Percentiles rank a stretch among this genome's conserved stretches.
phyloP scores from a whole-genome alignment of 2,888 invertebrate genomes.

The Drosophila recens region DNA sequence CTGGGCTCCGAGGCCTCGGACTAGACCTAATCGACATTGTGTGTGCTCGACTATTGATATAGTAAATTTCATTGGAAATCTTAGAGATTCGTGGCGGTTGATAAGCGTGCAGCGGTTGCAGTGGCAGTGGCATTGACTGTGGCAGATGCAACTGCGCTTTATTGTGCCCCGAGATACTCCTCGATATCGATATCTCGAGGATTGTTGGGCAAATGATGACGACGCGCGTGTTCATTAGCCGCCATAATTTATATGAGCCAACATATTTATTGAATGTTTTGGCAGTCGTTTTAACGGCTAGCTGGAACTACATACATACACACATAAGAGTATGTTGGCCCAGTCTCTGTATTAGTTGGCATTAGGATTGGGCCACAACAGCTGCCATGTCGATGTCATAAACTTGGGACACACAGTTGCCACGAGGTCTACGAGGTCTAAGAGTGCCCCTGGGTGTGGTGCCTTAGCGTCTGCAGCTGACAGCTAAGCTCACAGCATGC shows the following conservation, averaged over 20 bases:
- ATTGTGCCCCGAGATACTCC: constrained; percentile 52
- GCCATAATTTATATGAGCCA: constrained; percentile 80
- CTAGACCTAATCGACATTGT: constrained; percentile 62
- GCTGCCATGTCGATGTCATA: constrained; percentile 67
- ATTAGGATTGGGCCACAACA: constrained; percentile 59
- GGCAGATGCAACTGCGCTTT: constrained; percentile 70
- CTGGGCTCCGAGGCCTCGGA: not conserved
- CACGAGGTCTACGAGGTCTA: constrained; percentile 57
- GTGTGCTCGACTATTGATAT: constrained; percentile 65
- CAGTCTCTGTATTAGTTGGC: constrained; percentile 51
- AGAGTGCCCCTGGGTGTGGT: constrained; percentile 66
- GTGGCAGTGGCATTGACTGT: constrained; percentile 50
- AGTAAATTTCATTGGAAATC: constrained; percentile 79
- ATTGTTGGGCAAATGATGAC: constrained; percentile 51
- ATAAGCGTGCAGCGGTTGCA: constrained; percentile 69
- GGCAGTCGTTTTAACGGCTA: constrained; percentile 77
- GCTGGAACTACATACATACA: constrained; percentile 4
- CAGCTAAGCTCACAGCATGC: constrained; percentile 78
- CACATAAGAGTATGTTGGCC: constrained; percentile 1
- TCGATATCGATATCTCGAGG: constrained; percentile 28
- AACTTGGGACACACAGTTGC: constrained; percentile 67
- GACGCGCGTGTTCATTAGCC: constrained; percentile 76
- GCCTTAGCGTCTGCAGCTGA: constrained; percentile 60
- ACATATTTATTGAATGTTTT: constrained; percentile 81
- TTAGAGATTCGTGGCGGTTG: constrained; percentile 74